A percentile compares a stretch with the other conserved stretches of the same genome.
Evolutionary conservation across 35 echinoderm and acorn worm species (phyloP).

Genomic region (Holothuria glaberrima): DNA sequence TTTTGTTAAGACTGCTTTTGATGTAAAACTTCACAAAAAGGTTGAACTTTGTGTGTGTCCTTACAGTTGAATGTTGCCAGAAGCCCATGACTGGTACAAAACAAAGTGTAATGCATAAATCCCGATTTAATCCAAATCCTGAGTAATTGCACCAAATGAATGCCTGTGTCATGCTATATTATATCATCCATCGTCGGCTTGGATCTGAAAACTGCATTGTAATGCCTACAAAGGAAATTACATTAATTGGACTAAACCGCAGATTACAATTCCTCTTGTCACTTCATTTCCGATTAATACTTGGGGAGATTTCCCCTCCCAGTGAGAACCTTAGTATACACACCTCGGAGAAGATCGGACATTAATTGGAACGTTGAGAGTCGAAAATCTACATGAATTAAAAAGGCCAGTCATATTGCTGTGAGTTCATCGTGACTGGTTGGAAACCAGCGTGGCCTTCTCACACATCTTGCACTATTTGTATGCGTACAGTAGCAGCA

Average conservation of each 20-base stretch:
- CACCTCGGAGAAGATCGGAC: not conserved
- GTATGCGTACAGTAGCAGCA: too few relatives aligned
- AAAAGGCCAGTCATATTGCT: not conserved
- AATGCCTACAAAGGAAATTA: conserved; percentile 26
- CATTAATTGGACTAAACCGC: conserved; percentile 26
- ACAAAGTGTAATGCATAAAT: not conserved
- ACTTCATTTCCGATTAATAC: not conserved
- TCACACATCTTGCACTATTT: not conserved
- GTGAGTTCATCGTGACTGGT: not conserved
- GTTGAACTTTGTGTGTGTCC: too few relatives aligned
- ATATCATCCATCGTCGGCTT: conserved; percentile 19
- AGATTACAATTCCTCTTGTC: conserved; percentile 30
- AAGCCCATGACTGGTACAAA: not conserved
- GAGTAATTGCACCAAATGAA: not conserved
- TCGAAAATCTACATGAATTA: not conserved
- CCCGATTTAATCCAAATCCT: not conserved
- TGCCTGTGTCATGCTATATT: conserved; percentile 27
- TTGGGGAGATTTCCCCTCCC: not conserved
- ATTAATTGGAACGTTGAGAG: not conserved
- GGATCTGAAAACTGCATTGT: conserved; percentile 12
- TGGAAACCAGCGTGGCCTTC: not conserved
- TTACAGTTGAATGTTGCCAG: not conserved
- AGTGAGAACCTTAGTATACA: not conserved
- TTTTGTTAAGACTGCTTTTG: not conserved
- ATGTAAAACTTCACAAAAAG: not conserved